Evolutionary conservation across 2,113 vertebrate genomes (phyloP), one percentile per base, ranked within the genome.

Genomic region (Nannobrachium achirus): DNA sequence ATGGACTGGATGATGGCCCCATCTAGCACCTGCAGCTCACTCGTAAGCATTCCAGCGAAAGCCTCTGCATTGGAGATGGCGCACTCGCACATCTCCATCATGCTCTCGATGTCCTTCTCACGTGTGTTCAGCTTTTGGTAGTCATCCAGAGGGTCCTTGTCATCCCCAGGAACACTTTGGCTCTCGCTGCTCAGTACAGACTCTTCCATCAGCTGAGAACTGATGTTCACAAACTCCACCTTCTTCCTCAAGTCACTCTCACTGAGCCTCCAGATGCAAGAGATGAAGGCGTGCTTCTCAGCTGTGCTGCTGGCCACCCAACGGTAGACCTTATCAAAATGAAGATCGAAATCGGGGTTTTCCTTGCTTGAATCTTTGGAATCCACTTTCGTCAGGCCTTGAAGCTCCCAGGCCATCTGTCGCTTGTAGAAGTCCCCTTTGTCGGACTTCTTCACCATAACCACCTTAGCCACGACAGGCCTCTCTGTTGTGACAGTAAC

Each of bases 1-100:
- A 99, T 99, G 13, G 97, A 99, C 70, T 99, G 97, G 80, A 99
- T 99, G 78, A 99, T 99, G 75, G 97, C 98, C 93, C 97, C 98
- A 70, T 99, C 97, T 5, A 99, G 88, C 63, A 99, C 97, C 86
- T 98, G 97, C 2, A 99, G 94, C 83, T 99, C 98, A 63, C 95
- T 92, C 0, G 96, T 98, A 50, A 99, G 86, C 81, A 95, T 95
- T 86, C 98, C 97, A 6, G 98, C 96, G 86, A 99, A 99, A 51
- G 94, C 96, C 84, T 99, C 98, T 0, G 98, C 98, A n/a, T 99
- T 98, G 57, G 98, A 97, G 79, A 99, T 95, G 41, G 97, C 98
- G 0, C 93, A 96, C 86, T 99, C 96, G 75, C 97, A 99, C 56
- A 94, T 94, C 83, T 96, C 96, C 97, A 99, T 98, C 96, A 99